A percentile compares a stretch with the other conserved stretches of the same genome.
Evolutionary conservation across 2,113 vertebrate species (phyloP).

Genomic region (Oncorhynchus keta): DNA sequence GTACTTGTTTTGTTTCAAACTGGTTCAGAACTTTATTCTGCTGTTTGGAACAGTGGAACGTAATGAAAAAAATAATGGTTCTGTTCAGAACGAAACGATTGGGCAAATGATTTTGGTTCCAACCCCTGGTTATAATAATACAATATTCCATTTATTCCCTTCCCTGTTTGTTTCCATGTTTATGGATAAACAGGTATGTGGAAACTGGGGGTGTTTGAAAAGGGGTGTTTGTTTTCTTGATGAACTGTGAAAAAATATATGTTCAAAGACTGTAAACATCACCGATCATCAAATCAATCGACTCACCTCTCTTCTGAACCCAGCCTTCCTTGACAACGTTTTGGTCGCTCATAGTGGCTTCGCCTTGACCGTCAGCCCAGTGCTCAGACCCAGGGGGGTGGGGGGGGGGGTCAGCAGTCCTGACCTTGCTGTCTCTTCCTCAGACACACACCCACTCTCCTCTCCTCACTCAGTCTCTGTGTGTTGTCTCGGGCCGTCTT

Average conservation of each 20-base stretch:
- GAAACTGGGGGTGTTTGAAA: too few relatives aligned
- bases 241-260: not conserved
- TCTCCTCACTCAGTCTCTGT: slow-evolving; percentile 21
- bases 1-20: too few relatives aligned
- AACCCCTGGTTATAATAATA: too few relatives aligned
- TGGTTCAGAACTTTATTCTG: too few relatives aligned
- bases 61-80: too few relatives aligned
- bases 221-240: too few relatives aligned
- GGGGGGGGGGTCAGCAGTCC: not conserved
- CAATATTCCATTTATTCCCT: too few relatives aligned
- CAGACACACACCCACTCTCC: slow-evolving; percentile 24
- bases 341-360: slow-evolving; percentile 77
- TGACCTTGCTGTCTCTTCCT: slow-evolving; percentile 37
- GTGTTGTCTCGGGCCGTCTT: not conserved
- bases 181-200: too few relatives aligned
- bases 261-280: slow-evolving; percentile 28
- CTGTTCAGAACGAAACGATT: too few relatives aligned
- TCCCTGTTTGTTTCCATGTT: too few relatives aligned
- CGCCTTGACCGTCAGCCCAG: slow-evolving; percentile 57
- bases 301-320: slow-evolving; percentile 77
- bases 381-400: slow-evolving; percentile 39
- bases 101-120: too few relatives aligned
- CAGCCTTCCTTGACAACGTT: slow-evolving; percentile 79
- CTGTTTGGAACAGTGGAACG: too few relatives aligned
- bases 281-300: not conserved